Conservation (phyloP, 2,113 vertebrate species). For the Coturnix japonica region DNA sequence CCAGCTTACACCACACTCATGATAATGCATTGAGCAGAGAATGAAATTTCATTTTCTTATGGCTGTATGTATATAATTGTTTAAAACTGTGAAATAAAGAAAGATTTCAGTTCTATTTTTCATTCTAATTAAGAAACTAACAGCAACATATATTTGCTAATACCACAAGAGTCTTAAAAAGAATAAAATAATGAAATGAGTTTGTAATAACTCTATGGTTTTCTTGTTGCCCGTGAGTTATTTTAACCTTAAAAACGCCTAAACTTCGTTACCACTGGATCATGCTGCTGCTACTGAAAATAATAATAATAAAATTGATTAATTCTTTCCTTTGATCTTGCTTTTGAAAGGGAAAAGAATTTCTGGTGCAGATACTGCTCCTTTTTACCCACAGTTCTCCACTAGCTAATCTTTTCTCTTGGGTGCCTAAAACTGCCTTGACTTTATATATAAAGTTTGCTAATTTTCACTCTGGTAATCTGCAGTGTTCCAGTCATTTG, state of each 20-base stretch:
- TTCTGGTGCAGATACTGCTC: constrained; percentile 2
- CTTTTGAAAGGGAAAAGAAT: constrained; percentile 12
- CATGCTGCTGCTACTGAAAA: neutral
- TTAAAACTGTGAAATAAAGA: neutral
- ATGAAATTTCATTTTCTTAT: neutral
- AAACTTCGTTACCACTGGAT: neutral
- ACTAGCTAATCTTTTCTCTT: neutral
- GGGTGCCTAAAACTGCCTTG: neutral
- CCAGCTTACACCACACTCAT: neutral
- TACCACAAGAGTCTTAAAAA: neutral
- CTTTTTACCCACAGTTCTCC: neutral
- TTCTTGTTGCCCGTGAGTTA: neutral
- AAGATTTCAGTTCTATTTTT: neutral
- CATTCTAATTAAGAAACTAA: neutral
- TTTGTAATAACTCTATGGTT: neutral
- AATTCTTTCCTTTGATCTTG: constrained; percentile 46
- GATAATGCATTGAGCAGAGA: neutral
- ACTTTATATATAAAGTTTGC: neutral
- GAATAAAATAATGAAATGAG: neutral
- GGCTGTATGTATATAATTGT: neutral
- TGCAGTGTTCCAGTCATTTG: neutral
- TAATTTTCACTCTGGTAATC: neutral
- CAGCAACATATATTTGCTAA: neutral
- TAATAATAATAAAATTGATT: neutral
- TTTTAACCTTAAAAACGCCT: neutral